phyloP scores from a whole-genome alignment of 2,888 invertebrate species.

The Acronicta alni region DNA sequence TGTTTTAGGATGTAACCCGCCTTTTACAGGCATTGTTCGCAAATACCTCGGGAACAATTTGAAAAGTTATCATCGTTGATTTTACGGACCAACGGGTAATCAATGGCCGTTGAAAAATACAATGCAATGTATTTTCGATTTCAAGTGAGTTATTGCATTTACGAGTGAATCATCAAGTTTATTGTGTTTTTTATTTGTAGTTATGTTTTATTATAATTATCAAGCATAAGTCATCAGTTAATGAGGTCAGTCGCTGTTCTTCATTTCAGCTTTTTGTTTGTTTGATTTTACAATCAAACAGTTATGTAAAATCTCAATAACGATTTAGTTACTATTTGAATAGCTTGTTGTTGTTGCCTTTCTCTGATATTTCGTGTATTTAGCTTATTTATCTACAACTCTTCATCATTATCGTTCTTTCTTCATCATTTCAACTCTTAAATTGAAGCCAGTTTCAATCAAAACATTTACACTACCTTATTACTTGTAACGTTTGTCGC shows the following conservation, averaged over 20 bases:
- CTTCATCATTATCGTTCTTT: background rate
- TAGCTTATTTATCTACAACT: too few relatives aligned
- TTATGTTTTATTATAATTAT: constrained; percentile 16
- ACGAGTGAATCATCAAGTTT: constrained; percentile 15
- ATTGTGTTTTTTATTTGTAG: constrained; percentile 23
- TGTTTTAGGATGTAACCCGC: constrained; percentile 45
- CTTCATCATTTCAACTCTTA: background rate
- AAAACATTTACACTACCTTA: background rate
- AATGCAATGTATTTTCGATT: constrained; percentile 34
- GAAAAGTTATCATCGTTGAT: constrained; percentile 34
- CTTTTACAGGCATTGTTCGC: constrained; percentile 47
- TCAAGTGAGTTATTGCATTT: constrained; percentile 12
- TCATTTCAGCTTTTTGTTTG: constrained; percentile 7
- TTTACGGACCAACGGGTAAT: constrained; percentile 39
- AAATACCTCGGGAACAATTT: constrained; percentile 43
- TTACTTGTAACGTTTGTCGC: background rate
- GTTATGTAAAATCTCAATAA: background rate
- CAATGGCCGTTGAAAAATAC: constrained; percentile 43
- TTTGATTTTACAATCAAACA: constrained; percentile 1
- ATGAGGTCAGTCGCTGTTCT: background rate
- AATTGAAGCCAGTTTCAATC: too few relatives aligned
- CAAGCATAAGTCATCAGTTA: constrained; percentile 9
- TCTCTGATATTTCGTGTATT: background rate
- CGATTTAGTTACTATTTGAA: background rate
- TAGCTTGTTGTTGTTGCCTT: background rate